Percentiles rank a stretch among this genome's conserved stretches.
These are phyloP conservation scores for Agrilus cyanescens DNA, from an alignment of 2,888 invertebrate species.

Conservation along the genomic window DNA sequence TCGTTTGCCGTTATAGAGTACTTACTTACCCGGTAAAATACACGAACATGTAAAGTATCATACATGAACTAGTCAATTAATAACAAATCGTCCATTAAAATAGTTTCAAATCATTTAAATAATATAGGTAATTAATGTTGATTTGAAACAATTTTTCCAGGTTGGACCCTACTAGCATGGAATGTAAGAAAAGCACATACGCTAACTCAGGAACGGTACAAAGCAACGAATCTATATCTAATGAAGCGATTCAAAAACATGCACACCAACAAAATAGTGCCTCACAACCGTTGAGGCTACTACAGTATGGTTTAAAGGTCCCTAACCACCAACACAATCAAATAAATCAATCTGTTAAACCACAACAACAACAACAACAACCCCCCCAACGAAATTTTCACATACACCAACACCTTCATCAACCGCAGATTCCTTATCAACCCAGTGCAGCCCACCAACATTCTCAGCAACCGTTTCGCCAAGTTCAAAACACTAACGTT, in stretches of 20 bases:
- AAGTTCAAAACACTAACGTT: constrained; percentile 14
- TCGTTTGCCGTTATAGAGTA: no score
- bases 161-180: constrained; percentile 34
- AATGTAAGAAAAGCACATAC: constrained; percentile 30
- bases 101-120: no score
- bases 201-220: constrained; percentile 20
- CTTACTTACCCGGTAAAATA: no score
- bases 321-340: constrained; percentile 38
- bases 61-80: no score
- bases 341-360: constrained; percentile 25
- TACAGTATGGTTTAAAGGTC: constrained; percentile 45
- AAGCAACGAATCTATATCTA: constrained; percentile 18
- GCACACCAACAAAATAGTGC: constrained; percentile 45
- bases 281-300: constrained; percentile 41
- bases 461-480: constrained; percentile 13
- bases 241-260: constrained; percentile 35
- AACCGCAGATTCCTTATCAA: constrained; percentile 25
- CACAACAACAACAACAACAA: constrained; percentile 35
- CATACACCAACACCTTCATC: constrained; percentile 28
- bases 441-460: constrained; percentile 21
- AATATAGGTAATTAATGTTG: not conserved
- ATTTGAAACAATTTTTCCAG: constrained; percentile 19
- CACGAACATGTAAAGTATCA: no score
- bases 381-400: constrained; percentile 34
- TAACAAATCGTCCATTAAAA: not conserved